Base-by-base conservation (phyloP, 2,113 vertebrate species). In the Paraplagusia blochii region DNA sequence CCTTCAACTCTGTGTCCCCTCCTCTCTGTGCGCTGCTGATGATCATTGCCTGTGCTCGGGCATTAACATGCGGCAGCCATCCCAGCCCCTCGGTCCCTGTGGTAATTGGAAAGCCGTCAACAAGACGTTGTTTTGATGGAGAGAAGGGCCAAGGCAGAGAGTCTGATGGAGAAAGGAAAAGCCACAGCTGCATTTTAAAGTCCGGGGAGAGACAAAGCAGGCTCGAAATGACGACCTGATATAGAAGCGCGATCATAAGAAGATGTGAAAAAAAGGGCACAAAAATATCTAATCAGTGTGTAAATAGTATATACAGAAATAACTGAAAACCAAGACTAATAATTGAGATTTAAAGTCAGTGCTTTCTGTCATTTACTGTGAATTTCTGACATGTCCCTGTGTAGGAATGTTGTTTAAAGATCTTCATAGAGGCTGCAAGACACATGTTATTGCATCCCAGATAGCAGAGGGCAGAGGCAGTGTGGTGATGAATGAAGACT, bases 101-200 rank as follows among this genome's bases (percentile, higher is more conserved):
- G 65, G 85, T 90, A 88, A 90, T 91, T 89, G 88, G 87, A 90
- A 91, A 90, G 85, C 85, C 85, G 66, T 90, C 88, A 82, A 76
- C 72, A 69, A 84, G 79, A 69, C 59, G 42, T 73, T 86, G 85
- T 86, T 85, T 81, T 48, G 39, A 71, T 63, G 52, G 67, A 57
- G 71, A 53, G 39, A 47, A 67, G 60, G 51, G 51, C 55, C 42
- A 35, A 69, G 54, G 63, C 56, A 53, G 72, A 68, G 64, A 68
- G 63, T 52, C 43, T 51, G 66, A 34, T 22, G 57, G 50, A 48
- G 40, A 42, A 47, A 57, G 45, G 50, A 51, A 63, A 33, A 58
- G 60, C 39, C 48, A 42, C 56, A 63, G 62, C 70, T 59, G 67
- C 67, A 73, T 69, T 55, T 57, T 58, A 63, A 59, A 64, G 71